These are phyloP conservation scores for Pseudopleuronectes americanus DNA, from an alignment of 2,797 vertebrate species.

Conservation along the genomic window DNA sequence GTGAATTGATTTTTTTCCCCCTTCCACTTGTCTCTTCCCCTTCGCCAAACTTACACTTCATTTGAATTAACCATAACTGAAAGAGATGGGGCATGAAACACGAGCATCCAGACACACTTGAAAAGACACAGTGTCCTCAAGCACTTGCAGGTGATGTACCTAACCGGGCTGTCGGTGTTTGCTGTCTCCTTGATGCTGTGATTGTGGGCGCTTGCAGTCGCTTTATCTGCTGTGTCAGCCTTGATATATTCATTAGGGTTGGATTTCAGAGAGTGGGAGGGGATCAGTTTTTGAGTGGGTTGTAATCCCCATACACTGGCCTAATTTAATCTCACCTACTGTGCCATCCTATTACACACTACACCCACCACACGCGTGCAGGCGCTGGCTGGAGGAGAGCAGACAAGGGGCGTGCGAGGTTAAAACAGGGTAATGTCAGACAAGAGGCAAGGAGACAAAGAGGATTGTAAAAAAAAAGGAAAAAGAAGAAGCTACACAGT, in stretches of 20 bases:
- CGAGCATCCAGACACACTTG: constrained; percentile 16
- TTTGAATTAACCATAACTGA: constrained; percentile 44
- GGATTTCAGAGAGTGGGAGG: constrained; percentile 82
- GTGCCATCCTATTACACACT: constrained; percentile 83
- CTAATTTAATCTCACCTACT: constrained; percentile 87
- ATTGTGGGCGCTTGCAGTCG: constrained; percentile 50
- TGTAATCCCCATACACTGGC: constrained; percentile 84
- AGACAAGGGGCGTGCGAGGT: constrained; percentile 48
- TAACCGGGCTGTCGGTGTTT: constrained; percentile 40
- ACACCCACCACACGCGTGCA: constrained; percentile 65
- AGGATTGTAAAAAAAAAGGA: constrained; percentile 28
- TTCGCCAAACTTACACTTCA: constrained; percentile 29
- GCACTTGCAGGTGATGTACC: constrained; percentile 34
- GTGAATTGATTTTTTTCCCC: constrained; percentile 59
- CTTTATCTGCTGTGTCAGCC: constrained; percentile 78
- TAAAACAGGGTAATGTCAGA: constrained; percentile 62
- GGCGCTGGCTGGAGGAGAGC: constrained; percentile 42
- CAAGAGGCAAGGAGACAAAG: constrained; percentile 50
- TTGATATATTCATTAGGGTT: constrained; percentile 83
- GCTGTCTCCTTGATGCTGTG: constrained; percentile 55
- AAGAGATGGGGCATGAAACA: constrained; percentile 45
- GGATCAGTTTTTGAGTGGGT: constrained; percentile 80
- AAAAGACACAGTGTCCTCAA: constrained; percentile 33
- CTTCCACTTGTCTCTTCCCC: constrained; percentile 7
- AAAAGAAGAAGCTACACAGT: neutral